phyloP scores from a whole-genome alignment of 2,888 invertebrate species.

The Leptodirus hochenwartii region DNA sequence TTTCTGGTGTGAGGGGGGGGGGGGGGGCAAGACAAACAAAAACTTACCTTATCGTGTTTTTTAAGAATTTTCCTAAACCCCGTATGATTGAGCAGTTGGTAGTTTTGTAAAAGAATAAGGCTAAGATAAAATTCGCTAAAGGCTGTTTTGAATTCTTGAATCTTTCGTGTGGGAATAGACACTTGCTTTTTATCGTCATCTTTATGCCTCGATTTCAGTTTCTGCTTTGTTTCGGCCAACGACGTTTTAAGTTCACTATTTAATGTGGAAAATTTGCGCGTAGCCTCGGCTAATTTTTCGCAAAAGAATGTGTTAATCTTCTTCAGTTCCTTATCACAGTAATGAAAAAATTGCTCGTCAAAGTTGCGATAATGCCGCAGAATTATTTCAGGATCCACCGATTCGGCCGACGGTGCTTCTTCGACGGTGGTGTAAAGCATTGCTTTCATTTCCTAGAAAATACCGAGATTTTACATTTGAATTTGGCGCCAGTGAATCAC shows the following conservation, averaged over 20 bases:
- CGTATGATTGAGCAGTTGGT: slow-evolving; percentile 74
- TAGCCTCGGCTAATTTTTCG: slow-evolving; percentile 79
- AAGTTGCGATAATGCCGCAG: slow-evolving; percentile 59
- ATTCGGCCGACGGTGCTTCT: slow-evolving; percentile 56
- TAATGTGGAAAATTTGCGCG: slow-evolving; percentile 56
- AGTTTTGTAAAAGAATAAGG: slow-evolving; percentile 70
- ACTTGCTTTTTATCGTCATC: slow-evolving; percentile 17
- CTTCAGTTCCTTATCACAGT: slow-evolving; percentile 67
- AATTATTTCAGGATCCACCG: slow-evolving; percentile 48
- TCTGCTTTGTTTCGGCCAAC: slow-evolving; percentile 19
- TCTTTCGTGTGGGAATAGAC: slow-evolving; percentile 41
- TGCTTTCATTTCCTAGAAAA: slow-evolving; percentile 58
- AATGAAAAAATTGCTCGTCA: slow-evolving; percentile 71
- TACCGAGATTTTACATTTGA: slow-evolving; percentile 1
- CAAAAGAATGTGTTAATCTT: slow-evolving; percentile 82
- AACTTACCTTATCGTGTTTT: slow-evolving; percentile 68
- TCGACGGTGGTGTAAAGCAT: slow-evolving; percentile 66
- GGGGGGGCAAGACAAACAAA: no score
- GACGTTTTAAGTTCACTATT: slow-evolving; percentile 47
- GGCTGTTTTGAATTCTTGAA: slow-evolving; percentile 70
- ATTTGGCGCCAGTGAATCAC: background rate
- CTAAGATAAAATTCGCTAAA: slow-evolving; percentile 83
- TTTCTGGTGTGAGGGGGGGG: no score
- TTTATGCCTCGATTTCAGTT: slow-evolving; percentile 20
- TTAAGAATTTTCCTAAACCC: slow-evolving; percentile 82